phyloP scores from a whole-genome alignment of 2,797 vertebrate species.

The Lutjanus argentimaculatus region DNA sequence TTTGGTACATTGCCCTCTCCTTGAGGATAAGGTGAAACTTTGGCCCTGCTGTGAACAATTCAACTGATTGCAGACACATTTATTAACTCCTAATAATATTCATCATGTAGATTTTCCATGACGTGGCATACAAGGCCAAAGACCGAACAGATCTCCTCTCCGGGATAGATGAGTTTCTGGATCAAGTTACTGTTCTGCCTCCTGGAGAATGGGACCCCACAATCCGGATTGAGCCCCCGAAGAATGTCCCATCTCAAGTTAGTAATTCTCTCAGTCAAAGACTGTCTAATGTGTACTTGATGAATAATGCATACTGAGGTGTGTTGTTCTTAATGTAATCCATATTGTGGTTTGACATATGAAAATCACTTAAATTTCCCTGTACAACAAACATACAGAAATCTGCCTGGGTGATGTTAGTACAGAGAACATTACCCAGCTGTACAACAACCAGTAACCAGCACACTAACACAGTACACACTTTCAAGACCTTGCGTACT shows the following conservation, averaged over 20 bases:
- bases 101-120: conserved; percentile 91
- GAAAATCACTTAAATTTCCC: neutral
- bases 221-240: conserved; percentile 96
- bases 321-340: neutral
- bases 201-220: conserved; percentile 98
- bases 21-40: neutral
- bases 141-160: conserved; percentile 95
- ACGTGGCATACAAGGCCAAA: conserved; percentile 98
- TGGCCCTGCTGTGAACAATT: neutral
- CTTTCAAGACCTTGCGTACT: neutral
- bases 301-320: neutral
- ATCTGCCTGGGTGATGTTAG: neutral
- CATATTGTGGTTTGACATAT: neutral
- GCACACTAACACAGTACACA: neutral
- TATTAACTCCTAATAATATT: neutral
- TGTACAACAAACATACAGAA: neutral
- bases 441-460: neutral
- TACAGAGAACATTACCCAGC: neutral
- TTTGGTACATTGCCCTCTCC: neutral
- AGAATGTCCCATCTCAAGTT: conserved; percentile 97
- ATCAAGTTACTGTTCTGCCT: conserved; percentile 96
- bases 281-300: neutral
- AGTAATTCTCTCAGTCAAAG: conserved; percentile 25
- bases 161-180: conserved; percentile 97
- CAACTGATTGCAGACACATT: neutral